Evolutionary conservation across 2,888 invertebrate species (phyloP).

Genomic region (Brenthis daphne): DNA sequence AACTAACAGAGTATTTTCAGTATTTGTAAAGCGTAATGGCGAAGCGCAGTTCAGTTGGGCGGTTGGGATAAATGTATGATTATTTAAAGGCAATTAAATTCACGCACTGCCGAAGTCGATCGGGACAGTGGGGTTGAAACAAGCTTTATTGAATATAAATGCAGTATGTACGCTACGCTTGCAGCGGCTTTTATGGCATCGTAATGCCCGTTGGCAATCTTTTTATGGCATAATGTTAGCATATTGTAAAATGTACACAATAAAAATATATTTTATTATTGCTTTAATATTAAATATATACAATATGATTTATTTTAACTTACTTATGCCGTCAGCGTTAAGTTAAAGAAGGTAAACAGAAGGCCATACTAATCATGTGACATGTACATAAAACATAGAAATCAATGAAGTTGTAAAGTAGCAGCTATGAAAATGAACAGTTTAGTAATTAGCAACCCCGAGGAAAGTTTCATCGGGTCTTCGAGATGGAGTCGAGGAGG

Average conservation of each 20-base stretch:
- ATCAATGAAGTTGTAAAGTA: no score
- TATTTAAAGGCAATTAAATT: constrained; percentile 33
- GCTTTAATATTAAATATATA: constrained; percentile 18
- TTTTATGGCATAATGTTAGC: constrained; percentile 37
- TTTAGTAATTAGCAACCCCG: no score
- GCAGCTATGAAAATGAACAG: no score
- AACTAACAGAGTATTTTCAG: constrained; percentile 9
- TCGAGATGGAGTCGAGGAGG: no score
- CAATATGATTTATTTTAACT: no score
- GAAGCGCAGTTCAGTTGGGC: constrained; percentile 19
- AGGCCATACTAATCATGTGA: no score
- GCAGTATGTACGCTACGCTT: constrained; percentile 49
- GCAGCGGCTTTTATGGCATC: constrained; percentile 50
- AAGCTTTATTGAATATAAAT: constrained; percentile 74
- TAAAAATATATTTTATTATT: constrained; percentile 37
- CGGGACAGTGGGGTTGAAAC: constrained; percentile 46
- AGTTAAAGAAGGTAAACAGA: no score
- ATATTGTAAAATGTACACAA: constrained; percentile 33
- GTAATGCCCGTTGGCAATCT: constrained; percentile 40
- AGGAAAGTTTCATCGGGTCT: no score
- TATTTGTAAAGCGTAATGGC: constrained; percentile 22
- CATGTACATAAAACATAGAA: no score
- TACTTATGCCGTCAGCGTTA: no score
- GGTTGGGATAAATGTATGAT: constrained; percentile 22
- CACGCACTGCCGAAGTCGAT: constrained; percentile 22